Percentiles rank a stretch among this genome's conserved stretches.
Conservation (phyloP, 2,113 vertebrate genomes). For the Eurypyga helias region DNA sequence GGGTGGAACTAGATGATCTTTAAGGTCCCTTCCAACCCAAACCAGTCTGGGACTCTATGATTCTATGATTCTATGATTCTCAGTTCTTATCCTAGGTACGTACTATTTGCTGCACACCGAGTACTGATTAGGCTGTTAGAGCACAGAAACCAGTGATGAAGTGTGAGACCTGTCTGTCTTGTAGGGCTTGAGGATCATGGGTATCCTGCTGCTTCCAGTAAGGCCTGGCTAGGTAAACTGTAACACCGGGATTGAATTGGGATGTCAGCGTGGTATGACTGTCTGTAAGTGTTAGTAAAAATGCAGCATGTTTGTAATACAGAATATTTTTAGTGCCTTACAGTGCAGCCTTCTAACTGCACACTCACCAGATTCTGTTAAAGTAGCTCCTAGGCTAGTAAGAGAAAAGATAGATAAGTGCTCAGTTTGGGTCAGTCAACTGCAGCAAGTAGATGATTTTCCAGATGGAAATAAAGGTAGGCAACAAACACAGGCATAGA, state of each 20-base stretch:
- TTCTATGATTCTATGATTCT: no score
- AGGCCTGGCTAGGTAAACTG: neutral
- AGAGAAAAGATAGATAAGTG: slow-evolving; percentile 47
- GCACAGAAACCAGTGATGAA: neutral
- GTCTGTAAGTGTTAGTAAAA: neutral
- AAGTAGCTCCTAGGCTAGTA: slow-evolving; percentile 20
- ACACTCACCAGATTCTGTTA: slow-evolving; percentile 40
- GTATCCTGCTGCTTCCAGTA: neutral
- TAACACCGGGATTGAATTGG: neutral
- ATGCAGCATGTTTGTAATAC: neutral
- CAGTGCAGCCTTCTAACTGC: slow-evolving; percentile 36
- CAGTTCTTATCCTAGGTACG: neutral
- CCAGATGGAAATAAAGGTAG: slow-evolving; percentile 63
- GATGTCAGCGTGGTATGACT: neutral
- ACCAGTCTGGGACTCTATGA: no score
- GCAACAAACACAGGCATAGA: slow-evolving; percentile 3
- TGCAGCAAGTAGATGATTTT: slow-evolving; percentile 45
- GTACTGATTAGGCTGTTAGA: neutral
- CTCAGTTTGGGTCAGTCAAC: slow-evolving; percentile 58
- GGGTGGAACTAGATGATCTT: no score
- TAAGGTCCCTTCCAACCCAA: no score
- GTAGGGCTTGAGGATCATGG: neutral
- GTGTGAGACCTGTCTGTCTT: neutral
- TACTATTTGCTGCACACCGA: neutral
- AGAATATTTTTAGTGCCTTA: neutral